Evolutionary conservation across 53 echinoderm and acorn worm species (phyloP).

Genomic region (Holothuria scabra): DNA sequence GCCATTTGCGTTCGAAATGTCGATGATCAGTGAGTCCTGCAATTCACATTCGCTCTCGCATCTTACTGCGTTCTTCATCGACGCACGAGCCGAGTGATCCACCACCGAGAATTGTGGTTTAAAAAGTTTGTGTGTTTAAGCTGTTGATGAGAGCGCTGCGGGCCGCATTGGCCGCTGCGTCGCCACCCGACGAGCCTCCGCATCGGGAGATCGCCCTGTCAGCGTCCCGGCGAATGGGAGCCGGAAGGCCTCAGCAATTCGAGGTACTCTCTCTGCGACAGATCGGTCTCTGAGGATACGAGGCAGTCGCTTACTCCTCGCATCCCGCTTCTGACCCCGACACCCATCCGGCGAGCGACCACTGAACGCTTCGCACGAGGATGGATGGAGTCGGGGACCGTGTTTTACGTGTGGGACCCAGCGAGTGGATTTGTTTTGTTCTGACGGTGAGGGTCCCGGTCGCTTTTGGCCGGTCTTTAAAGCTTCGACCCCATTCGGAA

Average conservation of each 20-base stretch:
- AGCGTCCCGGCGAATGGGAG: too few relatives aligned
- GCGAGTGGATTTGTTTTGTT: neutral
- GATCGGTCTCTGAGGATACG: too few relatives aligned
- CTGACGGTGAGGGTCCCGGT: neutral
- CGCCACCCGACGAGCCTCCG: too few relatives aligned
- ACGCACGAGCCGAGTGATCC: slow-evolving; percentile 97
- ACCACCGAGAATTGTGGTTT: slow-evolving; percentile 80
- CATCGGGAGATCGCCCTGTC: too few relatives aligned
- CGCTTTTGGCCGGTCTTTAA: neutral
- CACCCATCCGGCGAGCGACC: neutral
- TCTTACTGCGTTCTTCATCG: slow-evolving; percentile 91
- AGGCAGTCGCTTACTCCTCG: neutral
- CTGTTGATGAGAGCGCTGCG: too few relatives aligned
- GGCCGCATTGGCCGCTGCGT: too few relatives aligned
- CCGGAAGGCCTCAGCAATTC: too few relatives aligned
- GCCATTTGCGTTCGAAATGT: slow-evolving; percentile 79
- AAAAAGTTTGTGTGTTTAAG: too few relatives aligned
- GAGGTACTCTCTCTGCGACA: neutral
- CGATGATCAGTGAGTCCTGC: slow-evolving; percentile 87
- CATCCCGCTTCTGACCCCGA: neutral
- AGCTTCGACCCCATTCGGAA: slow-evolving; percentile 7
- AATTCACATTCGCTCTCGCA: slow-evolving; percentile 89
- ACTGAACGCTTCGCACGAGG: neutral
- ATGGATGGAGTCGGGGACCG: neutral
- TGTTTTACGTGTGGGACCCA: neutral